Percentiles rank a stretch among this genome's conserved stretches.
These are phyloP conservation scores for Cecidostiba fungosa DNA, from an alignment of 2,888 invertebrate species.

Conservation along the genomic window DNA sequence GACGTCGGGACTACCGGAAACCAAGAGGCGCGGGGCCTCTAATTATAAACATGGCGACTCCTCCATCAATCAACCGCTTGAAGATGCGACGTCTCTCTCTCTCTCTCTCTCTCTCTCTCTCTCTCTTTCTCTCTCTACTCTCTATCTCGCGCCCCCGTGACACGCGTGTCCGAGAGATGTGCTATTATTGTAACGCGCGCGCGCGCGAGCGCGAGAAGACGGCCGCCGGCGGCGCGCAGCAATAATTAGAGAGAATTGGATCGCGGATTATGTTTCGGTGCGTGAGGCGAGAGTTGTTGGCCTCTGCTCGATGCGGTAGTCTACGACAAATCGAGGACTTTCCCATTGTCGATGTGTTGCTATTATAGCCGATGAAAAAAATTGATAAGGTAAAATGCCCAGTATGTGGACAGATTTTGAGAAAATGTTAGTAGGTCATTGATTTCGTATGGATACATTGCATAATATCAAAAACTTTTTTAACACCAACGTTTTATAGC, in stretches of 20 bases:
- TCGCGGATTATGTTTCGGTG: conserved; percentile 66
- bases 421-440: too few relatives aligned
- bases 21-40: conserved; percentile 70
- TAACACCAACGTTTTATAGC: too few relatives aligned
- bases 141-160: conserved; percentile 53
- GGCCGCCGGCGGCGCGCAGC: conserved; percentile 59
- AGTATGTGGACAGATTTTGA: too few relatives aligned
- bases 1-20: conserved; percentile 70
- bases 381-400: too few relatives aligned
- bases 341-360: not conserved
- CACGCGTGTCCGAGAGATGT: conserved; percentile 65
- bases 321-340: not conserved
- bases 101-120: conserved; percentile 50
- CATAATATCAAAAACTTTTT: too few relatives aligned
- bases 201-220: not conserved
- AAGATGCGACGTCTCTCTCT: conserved; percentile 67
- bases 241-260: conserved; percentile 73
- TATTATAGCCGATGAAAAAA: too few relatives aligned
- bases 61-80: conserved; percentile 77
- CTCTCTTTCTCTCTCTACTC: conserved; percentile 48
- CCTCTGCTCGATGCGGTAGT: not conserved
- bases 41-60: conserved; percentile 79
- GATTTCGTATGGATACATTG: too few relatives aligned
- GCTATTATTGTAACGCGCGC: conserved; percentile 71
- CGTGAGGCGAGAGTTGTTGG: not conserved